Evolutionary conservation across 1,140 invertebrate species (phyloP), one percentile per base, ranked within the genome.

Genomic region (Trachymyrmex septentrionalis): DNA sequence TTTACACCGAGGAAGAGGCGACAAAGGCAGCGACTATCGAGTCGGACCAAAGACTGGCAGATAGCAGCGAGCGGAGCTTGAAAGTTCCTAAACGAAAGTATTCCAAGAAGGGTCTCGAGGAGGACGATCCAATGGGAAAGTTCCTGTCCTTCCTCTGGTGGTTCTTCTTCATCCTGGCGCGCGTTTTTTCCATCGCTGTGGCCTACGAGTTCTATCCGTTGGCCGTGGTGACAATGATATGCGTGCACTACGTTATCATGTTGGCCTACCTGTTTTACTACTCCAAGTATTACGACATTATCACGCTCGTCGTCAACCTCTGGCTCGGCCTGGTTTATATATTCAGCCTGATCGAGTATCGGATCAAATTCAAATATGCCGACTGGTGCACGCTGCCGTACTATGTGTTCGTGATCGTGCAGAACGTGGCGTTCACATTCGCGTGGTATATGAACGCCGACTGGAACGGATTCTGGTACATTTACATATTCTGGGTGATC

Each of bases 261-360:
- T 89, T 97, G 50, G 89, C 95, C 10, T 96, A 96, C 69, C 92
- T 97, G 50, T 96, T 97, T 84, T 95, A 96, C 67, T 95, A 96
- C 57, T 95, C 96, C 0, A 94, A 95, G 86, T 96, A 96, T 27
- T 96, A 96, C 86, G 96, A 96, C 10, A 95, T 95, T 6, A 96
- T 93, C 75, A 96, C 92, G 71, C 87, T 95, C 93, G 53, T 97
- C 96, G 93, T 97, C 95, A 94, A 95, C 96, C 80, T 97, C 95
- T 93, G 95, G 94, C 95, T 98, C 0, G 97, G 96, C 44, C 96
- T 97, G 80, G 95, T 98, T 71, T 97, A 97, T 88, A 95, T 97
- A 48, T 97, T 97, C 91, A 97, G 97, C 91, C 94, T 97, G 34
- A 96, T 98, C 87, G 97, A 98, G 91, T 97, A 97, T 87, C 97